Evolutionary conservation across 2,113 vertebrate species (phyloP).

Genomic region (Lutjanus erythropterus): DNA sequence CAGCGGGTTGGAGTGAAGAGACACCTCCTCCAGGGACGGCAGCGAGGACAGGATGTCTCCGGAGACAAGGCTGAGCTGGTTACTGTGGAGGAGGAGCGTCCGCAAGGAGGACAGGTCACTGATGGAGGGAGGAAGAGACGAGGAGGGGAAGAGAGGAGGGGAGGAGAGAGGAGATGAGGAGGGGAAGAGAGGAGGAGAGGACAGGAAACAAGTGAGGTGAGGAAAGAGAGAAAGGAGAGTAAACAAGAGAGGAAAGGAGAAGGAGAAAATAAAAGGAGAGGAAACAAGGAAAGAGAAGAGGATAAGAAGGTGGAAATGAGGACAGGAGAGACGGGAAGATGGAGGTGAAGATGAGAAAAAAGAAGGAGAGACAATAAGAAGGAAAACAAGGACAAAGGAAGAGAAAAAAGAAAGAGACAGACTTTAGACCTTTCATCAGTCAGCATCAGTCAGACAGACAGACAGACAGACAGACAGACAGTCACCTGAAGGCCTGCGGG

Average conservation of each 20-base stretch:
- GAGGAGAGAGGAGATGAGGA: neutral
- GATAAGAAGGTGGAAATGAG: no score
- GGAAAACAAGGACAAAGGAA: neutral
- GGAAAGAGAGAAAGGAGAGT: no score
- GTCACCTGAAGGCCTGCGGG: slow-evolving; percentile 79
- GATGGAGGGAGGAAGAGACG: neutral
- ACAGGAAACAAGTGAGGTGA: no score
- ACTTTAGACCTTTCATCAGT: neutral
- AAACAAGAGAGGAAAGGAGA: neutral
- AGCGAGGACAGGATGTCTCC: slow-evolving; percentile 69
- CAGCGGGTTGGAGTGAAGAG: slow-evolving; percentile 86
- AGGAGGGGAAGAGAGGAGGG: neutral
- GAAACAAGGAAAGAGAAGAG: neutral
- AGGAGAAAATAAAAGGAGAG: rapidly evolving
- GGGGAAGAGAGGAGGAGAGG: no score
- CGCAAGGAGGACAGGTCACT: slow-evolving; percentile 80
- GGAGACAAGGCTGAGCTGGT: slow-evolving; percentile 84
- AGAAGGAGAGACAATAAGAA: no score
- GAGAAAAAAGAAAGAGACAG: neutral
- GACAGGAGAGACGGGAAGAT: no score
- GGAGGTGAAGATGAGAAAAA: neutral
- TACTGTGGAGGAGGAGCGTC: slow-evolving; percentile 84
- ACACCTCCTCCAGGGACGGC: slow-evolving; percentile 82
- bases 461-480: neutral
- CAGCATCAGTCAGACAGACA: neutral